These are phyloP conservation scores for Salarias fasciatus DNA, from an alignment of 2,797 vertebrate species.

Conservation along the genomic window DNA sequence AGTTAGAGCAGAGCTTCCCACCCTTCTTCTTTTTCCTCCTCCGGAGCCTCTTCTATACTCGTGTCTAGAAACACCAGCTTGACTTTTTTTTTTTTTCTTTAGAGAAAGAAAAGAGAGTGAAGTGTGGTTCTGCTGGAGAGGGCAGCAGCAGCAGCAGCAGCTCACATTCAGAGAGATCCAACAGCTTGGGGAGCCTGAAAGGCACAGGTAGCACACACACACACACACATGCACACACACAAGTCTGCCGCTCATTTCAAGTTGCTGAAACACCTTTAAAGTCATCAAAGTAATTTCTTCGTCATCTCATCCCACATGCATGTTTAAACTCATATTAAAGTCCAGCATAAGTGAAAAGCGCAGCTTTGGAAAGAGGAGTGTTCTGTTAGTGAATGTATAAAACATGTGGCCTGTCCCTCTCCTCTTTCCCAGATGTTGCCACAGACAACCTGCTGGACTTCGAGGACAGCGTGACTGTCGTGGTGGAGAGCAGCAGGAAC, in stretches of 20 bases:
- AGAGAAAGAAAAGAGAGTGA: conserved; percentile 90
- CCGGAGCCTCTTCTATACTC: too few species aligned
- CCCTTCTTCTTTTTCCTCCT: too few species aligned
- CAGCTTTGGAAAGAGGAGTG: too few species aligned
- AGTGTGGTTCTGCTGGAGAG: conserved; percentile 83
- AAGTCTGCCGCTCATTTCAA: too few species aligned
- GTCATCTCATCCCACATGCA: too few species aligned
- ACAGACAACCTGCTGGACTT: conserved; percentile 89
- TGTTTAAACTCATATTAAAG: too few species aligned
- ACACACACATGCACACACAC: too few species aligned
- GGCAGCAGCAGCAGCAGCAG: conserved; percentile 60
- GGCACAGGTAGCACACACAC: conserved; percentile 73
- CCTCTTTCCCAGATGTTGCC: conserved; percentile 78
- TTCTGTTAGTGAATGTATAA: background rate
- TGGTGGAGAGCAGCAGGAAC: conserved; percentile 73
- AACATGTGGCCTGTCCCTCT: background rate
- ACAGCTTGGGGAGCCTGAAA: conserved; percentile 73
- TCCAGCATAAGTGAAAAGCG: too few species aligned
- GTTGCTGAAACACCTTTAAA: too few species aligned
- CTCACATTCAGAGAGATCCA: conserved; percentile 67
- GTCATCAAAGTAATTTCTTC: too few species aligned
- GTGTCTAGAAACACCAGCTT: too few species aligned
- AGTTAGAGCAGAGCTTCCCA: too few species aligned
- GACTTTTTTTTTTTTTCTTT: conserved; percentile 20
- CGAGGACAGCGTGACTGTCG: conserved; percentile 75